phyloP scores from a whole-genome alignment of 2,113 vertebrate genomes.

The Brachypodius melanocephalos region DNA sequence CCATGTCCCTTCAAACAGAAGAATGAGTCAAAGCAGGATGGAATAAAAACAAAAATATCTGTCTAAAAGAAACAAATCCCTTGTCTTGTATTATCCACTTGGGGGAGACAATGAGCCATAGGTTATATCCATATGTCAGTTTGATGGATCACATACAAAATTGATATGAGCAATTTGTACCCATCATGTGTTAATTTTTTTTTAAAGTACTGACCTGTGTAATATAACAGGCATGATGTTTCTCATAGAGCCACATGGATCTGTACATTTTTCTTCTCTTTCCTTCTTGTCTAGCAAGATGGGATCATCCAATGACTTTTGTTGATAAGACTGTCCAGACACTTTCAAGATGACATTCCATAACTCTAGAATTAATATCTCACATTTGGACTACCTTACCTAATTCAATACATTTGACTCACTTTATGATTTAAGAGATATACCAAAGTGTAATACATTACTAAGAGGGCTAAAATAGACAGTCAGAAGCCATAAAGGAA shows the following conservation, averaged over 20 bases:
- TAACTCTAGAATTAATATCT: neutral
- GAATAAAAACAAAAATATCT: neutral
- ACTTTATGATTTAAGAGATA: neutral
- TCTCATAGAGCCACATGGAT: accelerated
- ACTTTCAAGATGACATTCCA: neutral
- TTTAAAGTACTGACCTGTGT: neutral
- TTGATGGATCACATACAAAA: neutral
- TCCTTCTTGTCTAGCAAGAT: neutral
- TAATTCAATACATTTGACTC: neutral
- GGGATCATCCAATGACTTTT: neutral
- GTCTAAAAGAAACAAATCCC: neutral
- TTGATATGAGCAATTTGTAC: neutral
- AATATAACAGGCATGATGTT: neutral
- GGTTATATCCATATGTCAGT: neutral
- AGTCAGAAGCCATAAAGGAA: neutral
- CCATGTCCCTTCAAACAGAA: neutral
- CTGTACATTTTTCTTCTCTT: neutral
- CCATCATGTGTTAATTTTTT: neutral
- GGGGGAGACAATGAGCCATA: conserved; percentile 43
- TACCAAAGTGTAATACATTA: neutral
- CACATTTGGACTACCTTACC: neutral
- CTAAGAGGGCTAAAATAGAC: neutral
- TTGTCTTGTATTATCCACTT: conserved; percentile 21
- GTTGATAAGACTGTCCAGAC: neutral
- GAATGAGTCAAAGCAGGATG: neutral